These are phyloP conservation scores for Benthosema pterotum DNA, from an alignment of 2,797 vertebrate genomes.

Conservation along the genomic window DNA sequence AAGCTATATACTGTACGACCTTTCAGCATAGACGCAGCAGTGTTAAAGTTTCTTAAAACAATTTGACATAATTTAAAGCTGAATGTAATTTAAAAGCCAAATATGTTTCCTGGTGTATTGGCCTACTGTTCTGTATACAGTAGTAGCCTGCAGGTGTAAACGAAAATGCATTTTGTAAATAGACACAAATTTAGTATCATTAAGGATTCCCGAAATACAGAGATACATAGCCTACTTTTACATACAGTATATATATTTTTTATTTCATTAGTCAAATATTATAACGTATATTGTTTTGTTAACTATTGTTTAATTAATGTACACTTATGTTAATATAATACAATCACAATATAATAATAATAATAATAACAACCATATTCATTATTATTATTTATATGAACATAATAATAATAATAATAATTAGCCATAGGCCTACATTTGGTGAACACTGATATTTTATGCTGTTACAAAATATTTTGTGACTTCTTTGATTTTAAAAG, in stretches of 20 bases:
- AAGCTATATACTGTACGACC: conserved; percentile 34
- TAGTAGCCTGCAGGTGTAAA: no score
- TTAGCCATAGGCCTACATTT: background rate
- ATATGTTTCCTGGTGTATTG: no score
- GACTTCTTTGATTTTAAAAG: background rate
- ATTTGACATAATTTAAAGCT: no score
- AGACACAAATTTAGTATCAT: no score
- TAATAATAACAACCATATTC: background rate
- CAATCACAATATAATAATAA: background rate
- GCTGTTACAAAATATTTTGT: background rate
- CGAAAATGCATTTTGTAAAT: no score
- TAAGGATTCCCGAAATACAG: no score
- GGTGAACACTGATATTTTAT: background rate
- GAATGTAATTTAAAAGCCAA: no score
- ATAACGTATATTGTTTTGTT: background rate
- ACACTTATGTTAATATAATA: no score
- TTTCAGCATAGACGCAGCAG: conserved; percentile 6
- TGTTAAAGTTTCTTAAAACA: no score
- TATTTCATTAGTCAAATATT: background rate
- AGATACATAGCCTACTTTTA: no score
- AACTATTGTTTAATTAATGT: background rate
- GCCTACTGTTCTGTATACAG: no score
- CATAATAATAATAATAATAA: background rate
- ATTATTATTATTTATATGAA: background rate
- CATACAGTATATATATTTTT: no score